phyloP scores from a whole-genome alignment of 2,113 vertebrate genomes.

The Puma concolor region DNA sequence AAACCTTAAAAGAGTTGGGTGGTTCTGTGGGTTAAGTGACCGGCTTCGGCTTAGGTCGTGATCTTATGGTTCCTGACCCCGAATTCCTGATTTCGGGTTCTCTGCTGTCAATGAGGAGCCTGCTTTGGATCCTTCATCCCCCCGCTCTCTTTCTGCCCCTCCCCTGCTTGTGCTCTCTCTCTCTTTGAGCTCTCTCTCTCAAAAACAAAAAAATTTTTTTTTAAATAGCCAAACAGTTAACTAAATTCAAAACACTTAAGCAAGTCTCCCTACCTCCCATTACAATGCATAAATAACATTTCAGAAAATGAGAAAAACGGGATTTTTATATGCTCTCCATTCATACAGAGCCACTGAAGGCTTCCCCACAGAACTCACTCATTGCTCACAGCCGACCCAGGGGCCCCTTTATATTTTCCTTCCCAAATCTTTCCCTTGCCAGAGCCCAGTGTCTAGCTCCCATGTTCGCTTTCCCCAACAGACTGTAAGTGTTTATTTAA shows the following conservation, averaged over 20 bases:
- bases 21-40: too few species aligned
- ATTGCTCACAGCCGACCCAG: not conserved
- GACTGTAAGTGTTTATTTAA: not conserved
- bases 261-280: not conserved
- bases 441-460: not conserved
- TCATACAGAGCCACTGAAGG: not conserved
- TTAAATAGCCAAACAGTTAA: not conserved
- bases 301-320: conserved; percentile 11
- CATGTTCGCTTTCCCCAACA: not conserved
- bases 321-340: not conserved
- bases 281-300: not conserved
- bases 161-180: too few species aligned
- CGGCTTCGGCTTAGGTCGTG: too few species aligned
- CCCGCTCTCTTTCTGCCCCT: too few species aligned
- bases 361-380: not conserved
- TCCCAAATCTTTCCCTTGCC: not conserved
- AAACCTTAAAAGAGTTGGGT: not conserved
- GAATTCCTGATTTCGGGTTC: too few species aligned
- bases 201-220: too few species aligned
- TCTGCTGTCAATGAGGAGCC: too few species aligned
- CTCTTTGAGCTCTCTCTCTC: too few species aligned
- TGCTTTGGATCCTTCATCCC: too few species aligned
- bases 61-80: too few species aligned
- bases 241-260: conserved; percentile 27
- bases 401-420: not conserved